Conservation (phyloP, 2,113 vertebrate species). For the Cyprinodon brontotheroides region DNA sequence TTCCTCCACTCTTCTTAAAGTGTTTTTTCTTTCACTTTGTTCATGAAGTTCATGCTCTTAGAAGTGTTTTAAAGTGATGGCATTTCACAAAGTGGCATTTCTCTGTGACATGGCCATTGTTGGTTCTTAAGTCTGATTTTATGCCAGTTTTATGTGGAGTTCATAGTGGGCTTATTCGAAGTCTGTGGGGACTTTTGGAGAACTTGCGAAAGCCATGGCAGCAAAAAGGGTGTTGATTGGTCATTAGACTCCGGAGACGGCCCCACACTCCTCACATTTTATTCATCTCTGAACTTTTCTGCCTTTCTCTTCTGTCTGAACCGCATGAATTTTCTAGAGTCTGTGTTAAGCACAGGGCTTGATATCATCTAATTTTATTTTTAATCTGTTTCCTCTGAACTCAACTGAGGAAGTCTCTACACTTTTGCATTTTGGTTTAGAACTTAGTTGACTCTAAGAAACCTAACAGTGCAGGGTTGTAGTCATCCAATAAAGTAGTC, state of each 20-base stretch:
- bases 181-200: slow-evolving; percentile 63
- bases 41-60: slow-evolving; percentile 60
- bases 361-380: slow-evolving; percentile 14
- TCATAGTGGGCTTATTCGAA: slow-evolving; percentile 68
- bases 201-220: slow-evolving; percentile 76
- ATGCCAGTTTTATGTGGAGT: slow-evolving; percentile 56
- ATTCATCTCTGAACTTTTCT: slow-evolving; percentile 51
- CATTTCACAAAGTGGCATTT: slow-evolving; percentile 71
- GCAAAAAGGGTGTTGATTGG: slow-evolving; percentile 81
- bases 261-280: slow-evolving; percentile 66
- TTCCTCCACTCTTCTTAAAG: slow-evolving; percentile 40
- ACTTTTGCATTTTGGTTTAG: slow-evolving; percentile 21
- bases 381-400: slow-evolving; percentile 34
- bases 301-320: slow-evolving; percentile 53
- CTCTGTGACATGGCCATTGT: slow-evolving; percentile 63
- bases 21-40: slow-evolving; percentile 10
- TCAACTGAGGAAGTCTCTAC: slow-evolving; percentile 37
- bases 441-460: slow-evolving; percentile 31
- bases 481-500: neutral
- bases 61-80: slow-evolving; percentile 62
- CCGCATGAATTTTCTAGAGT: slow-evolving; percentile 59
- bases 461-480: neutral
- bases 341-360: slow-evolving; percentile 44
- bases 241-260: slow-evolving; percentile 75
- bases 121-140: slow-evolving; percentile 68